A percentile compares a stretch with the other conserved stretches of the same genome.
Evolutionary conservation across 2,888 invertebrate species (phyloP).

Genomic region (Mythimna vitellina): DNA sequence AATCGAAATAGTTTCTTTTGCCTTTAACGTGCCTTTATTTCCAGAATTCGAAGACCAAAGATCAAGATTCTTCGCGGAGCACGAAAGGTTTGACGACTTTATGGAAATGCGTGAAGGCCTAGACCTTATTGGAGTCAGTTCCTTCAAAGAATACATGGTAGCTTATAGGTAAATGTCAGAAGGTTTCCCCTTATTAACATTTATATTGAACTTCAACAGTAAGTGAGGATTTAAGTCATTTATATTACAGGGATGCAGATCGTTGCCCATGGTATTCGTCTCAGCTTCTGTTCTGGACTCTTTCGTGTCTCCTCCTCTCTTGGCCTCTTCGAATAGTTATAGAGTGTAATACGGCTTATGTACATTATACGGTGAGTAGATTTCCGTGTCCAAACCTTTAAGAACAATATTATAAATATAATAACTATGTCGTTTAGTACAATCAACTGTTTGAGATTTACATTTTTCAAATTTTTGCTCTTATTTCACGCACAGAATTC

Average conservation of each 20-base stretch:
- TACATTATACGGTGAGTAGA: conserved; percentile 93
- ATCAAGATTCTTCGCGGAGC: conserved; percentile 94
- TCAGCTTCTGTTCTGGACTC: conserved; percentile 93
- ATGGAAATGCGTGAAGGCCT: conserved; percentile 96
- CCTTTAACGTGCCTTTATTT: conserved; percentile 48
- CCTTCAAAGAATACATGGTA: conserved; percentile 90
- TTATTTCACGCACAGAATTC: not conserved
- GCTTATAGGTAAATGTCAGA: conserved; percentile 84
- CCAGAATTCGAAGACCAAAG: conserved; percentile 95
- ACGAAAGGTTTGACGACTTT: conserved; percentile 95
- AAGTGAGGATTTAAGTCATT: conserved; percentile 51
- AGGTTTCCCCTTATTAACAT: conserved; percentile 8
- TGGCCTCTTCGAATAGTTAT: conserved; percentile 95
- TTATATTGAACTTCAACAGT: conserved; percentile 27
- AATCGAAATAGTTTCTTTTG: not conserved
- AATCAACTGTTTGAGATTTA: not conserved
- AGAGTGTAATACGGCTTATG: conserved; percentile 95
- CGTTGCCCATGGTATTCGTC: conserved; percentile 92
- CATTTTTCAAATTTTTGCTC: not conserved
- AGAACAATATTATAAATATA: not conserved
- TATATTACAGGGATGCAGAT: conserved; percentile 84
- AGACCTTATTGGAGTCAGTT: conserved; percentile 92
- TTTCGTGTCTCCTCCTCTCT: conserved; percentile 93
- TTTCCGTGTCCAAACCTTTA: not conserved
- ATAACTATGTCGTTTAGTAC: not conserved